Conservation (phyloP, 2,888 invertebrate species). For the Reticulitermes lucifugus region DNA sequence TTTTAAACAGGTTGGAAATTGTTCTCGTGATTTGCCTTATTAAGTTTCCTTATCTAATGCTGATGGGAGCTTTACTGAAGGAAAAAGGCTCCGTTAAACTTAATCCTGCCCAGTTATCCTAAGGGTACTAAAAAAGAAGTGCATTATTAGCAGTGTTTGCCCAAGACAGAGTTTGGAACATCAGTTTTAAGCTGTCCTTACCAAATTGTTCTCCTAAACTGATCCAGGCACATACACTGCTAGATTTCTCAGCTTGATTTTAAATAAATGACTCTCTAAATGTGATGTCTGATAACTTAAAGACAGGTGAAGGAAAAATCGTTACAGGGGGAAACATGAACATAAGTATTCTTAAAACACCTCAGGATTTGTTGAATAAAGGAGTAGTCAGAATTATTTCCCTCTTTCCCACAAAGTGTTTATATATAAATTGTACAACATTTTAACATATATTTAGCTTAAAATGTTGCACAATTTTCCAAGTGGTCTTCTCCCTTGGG, state of each 20-base stretch:
- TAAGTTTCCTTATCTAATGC: constrained; percentile 16
- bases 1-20: neutral
- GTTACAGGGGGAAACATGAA: neutral
- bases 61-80: neutral
- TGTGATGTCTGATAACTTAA: neutral
- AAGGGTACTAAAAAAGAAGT: neutral
- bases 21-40: neutral
- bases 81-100: neutral
- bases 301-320: neutral
- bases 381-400: too few species aligned
- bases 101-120: neutral
- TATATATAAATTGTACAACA: too few species aligned
- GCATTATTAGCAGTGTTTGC: neutral
- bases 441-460: too few species aligned
- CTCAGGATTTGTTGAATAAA: too few species aligned
- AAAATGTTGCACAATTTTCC: too few species aligned
- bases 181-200: neutral
- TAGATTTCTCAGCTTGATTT: neutral
- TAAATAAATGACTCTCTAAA: neutral
- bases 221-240: neutral
- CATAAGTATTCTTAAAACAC: too few species aligned
- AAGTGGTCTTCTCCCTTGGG: too few species aligned
- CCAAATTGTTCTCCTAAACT: neutral
- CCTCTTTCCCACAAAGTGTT: too few species aligned
- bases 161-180: neutral